Evolutionary conservation across 2,888 invertebrate genomes (phyloP), one percentile per base, ranked within the genome.

Genomic region (Fragum fragum): DNA sequence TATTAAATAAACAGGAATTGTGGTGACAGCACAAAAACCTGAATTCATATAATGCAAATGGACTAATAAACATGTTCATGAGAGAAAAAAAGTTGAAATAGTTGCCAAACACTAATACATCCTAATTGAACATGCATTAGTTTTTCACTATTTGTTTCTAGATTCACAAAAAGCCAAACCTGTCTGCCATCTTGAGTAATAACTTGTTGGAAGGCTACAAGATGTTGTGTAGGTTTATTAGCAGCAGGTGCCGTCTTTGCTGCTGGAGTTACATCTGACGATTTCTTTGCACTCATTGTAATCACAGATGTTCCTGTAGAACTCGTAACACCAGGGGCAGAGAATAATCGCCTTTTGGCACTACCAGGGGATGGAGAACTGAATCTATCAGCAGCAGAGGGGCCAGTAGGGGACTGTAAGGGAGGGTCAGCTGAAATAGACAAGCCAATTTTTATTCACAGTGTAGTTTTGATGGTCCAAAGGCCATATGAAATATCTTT

Each of bases 261-360:
- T 7, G 29, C 14, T 28, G 23, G 21, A 7, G 28, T 36, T 28
- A 14, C 26, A n/a, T 1, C 63, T 14, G 18, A 9, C 42, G 2
- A n/a, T 32, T 39, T 32, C 18, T 18, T n/a, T 9, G 55, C 14
- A 18, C 26, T 18, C 9, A 39, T n/a, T 23, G 28, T 28, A 7
- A 69, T 69, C 1, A 28, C 18, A 14, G 42, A 21, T 0, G 68
- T 26, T 2, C 73, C 23, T 6, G 52, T 52, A 0, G 47, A 9
- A 14, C 16, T 39, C 21, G 42, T 1, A 9, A 21, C 66, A 7
- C 66, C 66, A 0, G 59, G 83, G 29, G 74, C 81, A 47, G 79
- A 87, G 86, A 95, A 95, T 32, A 95, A 90, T 26, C 94, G 92
- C 29, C 95, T 90, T 83, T 94, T 94, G 53, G 94, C 94, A 78